A percentile compares a stretch with the other conserved stretches of the same genome.
These are phyloP conservation scores for Limnephilus marmoratus DNA, from an alignment of 2,888 invertebrate genomes.

Conservation along the genomic window DNA sequence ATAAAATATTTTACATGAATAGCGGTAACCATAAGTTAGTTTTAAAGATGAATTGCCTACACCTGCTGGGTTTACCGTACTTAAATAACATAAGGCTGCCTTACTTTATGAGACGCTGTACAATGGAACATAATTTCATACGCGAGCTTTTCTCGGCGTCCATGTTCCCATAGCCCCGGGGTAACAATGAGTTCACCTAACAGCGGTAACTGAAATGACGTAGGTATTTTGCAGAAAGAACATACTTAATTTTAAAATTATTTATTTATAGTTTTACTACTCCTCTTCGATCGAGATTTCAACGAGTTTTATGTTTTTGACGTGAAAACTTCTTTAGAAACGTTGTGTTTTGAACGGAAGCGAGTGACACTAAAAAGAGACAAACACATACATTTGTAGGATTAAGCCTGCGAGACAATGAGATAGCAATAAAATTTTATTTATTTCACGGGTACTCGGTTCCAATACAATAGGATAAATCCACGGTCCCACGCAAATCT, in stretches of 20 bases:
- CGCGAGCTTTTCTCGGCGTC: background rate
- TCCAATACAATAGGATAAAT: too few relatives aligned
- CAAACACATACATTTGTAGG: too few relatives aligned
- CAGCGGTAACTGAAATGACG: background rate
- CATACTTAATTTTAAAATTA: background rate
- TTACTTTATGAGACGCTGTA: background rate
- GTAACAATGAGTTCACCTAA: background rate
- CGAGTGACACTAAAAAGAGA: too few relatives aligned
- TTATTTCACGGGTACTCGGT: too few relatives aligned
- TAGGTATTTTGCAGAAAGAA: background rate
- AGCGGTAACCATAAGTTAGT: background rate
- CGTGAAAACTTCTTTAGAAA: too few relatives aligned
- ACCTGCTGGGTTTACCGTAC: background rate
- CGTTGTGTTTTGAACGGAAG: too few relatives aligned
- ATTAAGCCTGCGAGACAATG: too few relatives aligned
- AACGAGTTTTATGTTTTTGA: too few relatives aligned
- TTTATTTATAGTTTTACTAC: background rate
- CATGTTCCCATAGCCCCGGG: background rate
- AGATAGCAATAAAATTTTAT: too few relatives aligned
- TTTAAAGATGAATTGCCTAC: background rate
- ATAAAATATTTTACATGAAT: too few relatives aligned
- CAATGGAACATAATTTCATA: background rate
- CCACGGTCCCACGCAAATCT: too few relatives aligned
- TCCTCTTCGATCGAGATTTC: too few relatives aligned
- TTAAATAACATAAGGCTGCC: background rate